Evolutionary conservation across 1,140 invertebrate genomes (phyloP), one percentile per base, ranked within the genome.

Genomic region (Hetaerina americana): DNA sequence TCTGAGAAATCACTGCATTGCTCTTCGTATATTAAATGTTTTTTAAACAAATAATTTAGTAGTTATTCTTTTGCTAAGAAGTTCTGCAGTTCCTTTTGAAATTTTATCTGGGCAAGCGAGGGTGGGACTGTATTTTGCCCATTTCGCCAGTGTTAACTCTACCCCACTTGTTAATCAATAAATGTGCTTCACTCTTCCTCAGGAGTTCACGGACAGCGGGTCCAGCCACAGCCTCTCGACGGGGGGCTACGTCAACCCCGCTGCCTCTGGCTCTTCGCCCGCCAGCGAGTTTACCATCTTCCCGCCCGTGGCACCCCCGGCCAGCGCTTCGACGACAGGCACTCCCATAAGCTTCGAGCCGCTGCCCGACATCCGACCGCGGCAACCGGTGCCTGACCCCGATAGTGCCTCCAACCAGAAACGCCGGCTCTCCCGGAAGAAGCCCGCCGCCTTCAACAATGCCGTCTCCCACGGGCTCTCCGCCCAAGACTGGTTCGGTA

Each of bases 401-500:
- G 31, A 57, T 66, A 67, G 57, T 0, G 68, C 66, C 25, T n/a
- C n/a, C n/a, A n/a, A n/a, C n/a, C n/a, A n/a, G n/a, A n/a, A n/a
- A n/a, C n/a, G n/a, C n/a, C n/a, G n/a, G 71, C 40, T 12, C 40
- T 27, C 12, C 27, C 72, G 15, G 69, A 73, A 71, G 57, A 69
- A 72, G 27, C 77, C 74, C 8, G 75, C 76, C 15, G 73, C 74
- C 22, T 77, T 77, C 68, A 75, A 68, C 72, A 72, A 27, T 70
- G 71, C 73, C 18, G 69, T 73, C 57, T 75, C 10, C 66, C 71
- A 70, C 18, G 68, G 73, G 2, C 73, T 72, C 8, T 70, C 71
- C 8, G 76, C 80, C 18, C 78, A 81, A 66, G 79, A 82, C 73
- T 81, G 80, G 79, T 81, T 81, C 73, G 78, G 81, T 81, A n/a